Evolutionary conservation across 2,888 invertebrate genomes (phyloP).

Genomic region (Caenorhabditis plicata): DNA sequence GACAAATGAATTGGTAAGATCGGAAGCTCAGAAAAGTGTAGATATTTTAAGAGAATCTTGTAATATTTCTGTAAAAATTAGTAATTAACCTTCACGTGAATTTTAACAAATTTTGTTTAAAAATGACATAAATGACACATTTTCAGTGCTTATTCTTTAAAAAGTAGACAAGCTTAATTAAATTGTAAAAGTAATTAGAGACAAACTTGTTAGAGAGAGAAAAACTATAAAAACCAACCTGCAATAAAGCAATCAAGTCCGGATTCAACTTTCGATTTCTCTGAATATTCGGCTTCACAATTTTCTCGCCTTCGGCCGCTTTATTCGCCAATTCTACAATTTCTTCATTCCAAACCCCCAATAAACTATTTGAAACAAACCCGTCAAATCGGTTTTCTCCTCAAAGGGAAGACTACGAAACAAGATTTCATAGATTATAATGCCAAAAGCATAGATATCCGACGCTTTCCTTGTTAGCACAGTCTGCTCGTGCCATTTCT

Average conservation of each 20-base stretch:
- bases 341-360: background rate
- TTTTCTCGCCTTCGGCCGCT: slow-evolving; percentile 41
- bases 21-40: no score
- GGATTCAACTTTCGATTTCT: slow-evolving; percentile 35
- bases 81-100: no score
- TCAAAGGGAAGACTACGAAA: slow-evolving; percentile 54
- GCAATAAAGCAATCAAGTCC: slow-evolving; percentile 42
- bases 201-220: background rate
- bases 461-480: slow-evolving; percentile 21
- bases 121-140: no score
- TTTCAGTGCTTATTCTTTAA: no score
- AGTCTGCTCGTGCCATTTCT: slow-evolving; percentile 32
- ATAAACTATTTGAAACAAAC: slow-evolving; percentile 8
- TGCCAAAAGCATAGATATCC: slow-evolving; percentile 48
- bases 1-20: no score
- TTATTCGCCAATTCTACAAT: slow-evolving; percentile 40
- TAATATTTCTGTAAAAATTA: no score
- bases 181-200: background rate
- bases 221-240: slow-evolving; percentile 23
- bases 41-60: no score
- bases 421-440: slow-evolving; percentile 50
- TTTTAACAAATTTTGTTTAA: no score
- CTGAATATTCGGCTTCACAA: slow-evolving; percentile 37
- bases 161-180: no score
- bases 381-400: slow-evolving; percentile 34